Conservation (phyloP, 2,888 invertebrate species). For the Mycalesis mineus region DNA sequence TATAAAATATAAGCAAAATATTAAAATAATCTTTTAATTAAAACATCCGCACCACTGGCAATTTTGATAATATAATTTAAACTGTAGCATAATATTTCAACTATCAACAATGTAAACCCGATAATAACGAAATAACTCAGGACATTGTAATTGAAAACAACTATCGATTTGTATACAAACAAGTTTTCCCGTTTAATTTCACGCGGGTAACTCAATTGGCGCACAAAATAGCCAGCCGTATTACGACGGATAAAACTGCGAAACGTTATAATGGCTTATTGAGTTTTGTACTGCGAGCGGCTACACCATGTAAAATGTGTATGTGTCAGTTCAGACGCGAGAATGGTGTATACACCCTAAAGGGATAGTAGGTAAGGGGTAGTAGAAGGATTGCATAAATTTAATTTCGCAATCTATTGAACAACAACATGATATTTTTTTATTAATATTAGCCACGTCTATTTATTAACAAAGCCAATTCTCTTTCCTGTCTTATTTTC, state of each 20-base stretch:
- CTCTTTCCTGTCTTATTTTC: no score
- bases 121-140: slow-evolving; percentile 2
- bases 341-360: background rate
- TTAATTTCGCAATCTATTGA: no score
- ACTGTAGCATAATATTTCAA: background rate
- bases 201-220: slow-evolving; percentile 32
- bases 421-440: no score
- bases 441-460: no score
- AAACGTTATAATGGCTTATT: slow-evolving; percentile 53
- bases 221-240: slow-evolving; percentile 12
- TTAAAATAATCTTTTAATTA: background rate
- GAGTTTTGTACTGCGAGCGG: slow-evolving; percentile 45
- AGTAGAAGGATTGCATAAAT: no score
- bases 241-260: slow-evolving; percentile 24
- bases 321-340: background rate
- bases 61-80: background rate
- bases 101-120: background rate
- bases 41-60: background rate
- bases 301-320: slow-evolving; percentile 12
- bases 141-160: slow-evolving; percentile 4
- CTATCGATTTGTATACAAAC: slow-evolving; percentile 12
- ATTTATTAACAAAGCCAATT: no score
- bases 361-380: no score
- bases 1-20: no score
- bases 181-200: slow-evolving; percentile 17